Percentiles rank a stretch among this genome's conserved stretches.
Conservation (phyloP, 2,113 vertebrate genomes). For the Periophthalmus modestus region DNA sequence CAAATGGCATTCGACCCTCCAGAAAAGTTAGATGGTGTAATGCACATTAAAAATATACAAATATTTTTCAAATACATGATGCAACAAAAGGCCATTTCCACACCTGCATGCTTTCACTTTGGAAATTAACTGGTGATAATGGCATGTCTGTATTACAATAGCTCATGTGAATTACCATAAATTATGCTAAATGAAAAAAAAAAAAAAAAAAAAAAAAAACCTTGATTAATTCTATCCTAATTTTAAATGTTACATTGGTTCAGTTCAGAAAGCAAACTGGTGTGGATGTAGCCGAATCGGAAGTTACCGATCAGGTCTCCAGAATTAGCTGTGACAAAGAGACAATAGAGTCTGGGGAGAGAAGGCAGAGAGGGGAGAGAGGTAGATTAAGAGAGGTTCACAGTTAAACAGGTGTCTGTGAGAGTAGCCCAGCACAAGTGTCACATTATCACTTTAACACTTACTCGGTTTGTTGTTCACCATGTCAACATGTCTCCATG, state of each 20-base stretch:
- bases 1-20: not conserved
- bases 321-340: conserved; percentile 80
- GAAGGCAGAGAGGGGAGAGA: conserved; percentile 33
- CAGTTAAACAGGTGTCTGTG: conserved; percentile 11
- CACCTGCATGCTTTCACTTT: not conserved
- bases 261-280: not conserved
- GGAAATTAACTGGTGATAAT: not conserved
- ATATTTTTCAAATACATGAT: conserved; percentile 15
- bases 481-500: not conserved
- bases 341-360: conserved; percentile 76
- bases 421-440: conserved; percentile 32
- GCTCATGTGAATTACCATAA: not conserved
- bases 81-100: conserved; percentile 16
- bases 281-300: conserved; percentile 5
- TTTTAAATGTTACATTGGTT: not conserved
- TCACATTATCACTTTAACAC: conserved; percentile 36
- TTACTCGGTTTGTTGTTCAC: conserved; percentile 9
- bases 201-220: not conserved
- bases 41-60: not conserved
- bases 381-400: conserved; percentile 25
- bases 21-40: not conserved
- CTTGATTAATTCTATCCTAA: not conserved
- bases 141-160: not conserved
- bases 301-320: conserved; percentile 78
- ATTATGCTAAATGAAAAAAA: not conserved